Percentiles rank a stretch among this genome's conserved stretches.
These are phyloP conservation scores for Mesembrinibis cayennensis DNA, from an alignment of 2,113 vertebrate species.

Conservation along the genomic window DNA sequence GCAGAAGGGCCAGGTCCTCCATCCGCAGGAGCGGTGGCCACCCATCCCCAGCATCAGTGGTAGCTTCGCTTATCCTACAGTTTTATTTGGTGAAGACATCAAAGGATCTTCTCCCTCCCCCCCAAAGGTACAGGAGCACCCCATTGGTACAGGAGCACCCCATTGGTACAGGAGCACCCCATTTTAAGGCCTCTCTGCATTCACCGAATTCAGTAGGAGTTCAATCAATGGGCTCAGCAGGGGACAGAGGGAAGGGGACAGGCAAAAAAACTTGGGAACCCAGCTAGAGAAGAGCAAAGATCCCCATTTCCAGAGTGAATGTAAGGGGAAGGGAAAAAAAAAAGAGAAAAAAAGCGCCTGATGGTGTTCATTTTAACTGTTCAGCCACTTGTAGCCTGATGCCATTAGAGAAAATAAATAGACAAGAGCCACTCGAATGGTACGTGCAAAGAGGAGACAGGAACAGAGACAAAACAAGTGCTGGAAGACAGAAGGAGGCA, in stretches of 20 bases:
- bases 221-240: accelerated
- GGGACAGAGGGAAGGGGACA: not conserved
- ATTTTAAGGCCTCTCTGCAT: not conserved
- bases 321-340: not conserved
- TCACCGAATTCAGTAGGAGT: accelerated
- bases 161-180: accelerated
- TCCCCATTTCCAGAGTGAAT: not conserved
- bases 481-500: not conserved
- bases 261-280: not conserved
- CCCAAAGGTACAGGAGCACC: accelerated
- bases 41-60: accelerated
- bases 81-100: not conserved
- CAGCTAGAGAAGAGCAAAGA: not conserved
- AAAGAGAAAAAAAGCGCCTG: not conserved
- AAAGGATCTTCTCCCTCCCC: not conserved
- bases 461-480: slow-evolving; percentile 30
- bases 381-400: slow-evolving; percentile 57
- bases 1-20: not conserved
- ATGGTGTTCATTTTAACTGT: slow-evolving; percentile 46
- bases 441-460: not conserved
- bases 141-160: accelerated
- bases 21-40: accelerated
- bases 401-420: slow-evolving; percentile 49
- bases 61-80: not conserved
- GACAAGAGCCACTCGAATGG: slow-evolving; percentile 56